A percentile compares a stretch with the other conserved stretches of the same genome.
Conservation (phyloP, 2,888 invertebrate genomes). For the Tromatobia lineatoria region DNA sequence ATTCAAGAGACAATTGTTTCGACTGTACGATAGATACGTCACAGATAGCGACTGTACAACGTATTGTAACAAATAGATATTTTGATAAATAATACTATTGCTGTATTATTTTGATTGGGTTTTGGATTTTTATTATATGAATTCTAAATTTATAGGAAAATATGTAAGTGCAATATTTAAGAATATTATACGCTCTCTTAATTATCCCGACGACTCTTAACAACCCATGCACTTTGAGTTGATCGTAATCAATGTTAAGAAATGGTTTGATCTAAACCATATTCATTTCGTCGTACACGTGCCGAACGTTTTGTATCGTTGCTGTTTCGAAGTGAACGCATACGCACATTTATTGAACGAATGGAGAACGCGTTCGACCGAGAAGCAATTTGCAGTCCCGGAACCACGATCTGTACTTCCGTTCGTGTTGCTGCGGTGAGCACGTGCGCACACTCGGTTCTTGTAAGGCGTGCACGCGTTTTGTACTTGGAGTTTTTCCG, state of each 20-base stretch:
- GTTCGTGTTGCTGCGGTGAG: constrained; percentile 65
- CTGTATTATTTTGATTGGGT: too few relatives aligned
- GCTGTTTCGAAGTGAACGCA: constrained; percentile 27
- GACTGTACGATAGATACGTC: too few relatives aligned
- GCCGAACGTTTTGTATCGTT: constrained; percentile 59
- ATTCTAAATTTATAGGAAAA: too few relatives aligned
- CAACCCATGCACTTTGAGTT: constrained; percentile 1
- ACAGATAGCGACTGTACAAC: too few relatives aligned
- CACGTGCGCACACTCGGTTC: constrained; percentile 68
- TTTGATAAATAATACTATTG: too few relatives aligned
- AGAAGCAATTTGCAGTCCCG: constrained; percentile 70
- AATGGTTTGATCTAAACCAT: constrained; percentile 18
- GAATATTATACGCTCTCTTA: background rate
- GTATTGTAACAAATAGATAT: too few relatives aligned
- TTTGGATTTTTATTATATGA: too few relatives aligned
- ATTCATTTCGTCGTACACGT: constrained; percentile 57
- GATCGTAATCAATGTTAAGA: constrained; percentile 32
- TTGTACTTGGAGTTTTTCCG: constrained; percentile 71
- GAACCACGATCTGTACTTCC: constrained; percentile 75
- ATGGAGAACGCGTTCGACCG: constrained; percentile 51
- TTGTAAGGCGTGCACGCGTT: constrained; percentile 59
- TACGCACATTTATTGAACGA: constrained; percentile 39
- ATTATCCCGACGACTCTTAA: background rate
- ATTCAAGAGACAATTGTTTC: too few relatives aligned
- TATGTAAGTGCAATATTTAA: background rate